phyloP scores from a whole-genome alignment of 2,797 vertebrate genomes.

The Sciaenops ocellatus region DNA sequence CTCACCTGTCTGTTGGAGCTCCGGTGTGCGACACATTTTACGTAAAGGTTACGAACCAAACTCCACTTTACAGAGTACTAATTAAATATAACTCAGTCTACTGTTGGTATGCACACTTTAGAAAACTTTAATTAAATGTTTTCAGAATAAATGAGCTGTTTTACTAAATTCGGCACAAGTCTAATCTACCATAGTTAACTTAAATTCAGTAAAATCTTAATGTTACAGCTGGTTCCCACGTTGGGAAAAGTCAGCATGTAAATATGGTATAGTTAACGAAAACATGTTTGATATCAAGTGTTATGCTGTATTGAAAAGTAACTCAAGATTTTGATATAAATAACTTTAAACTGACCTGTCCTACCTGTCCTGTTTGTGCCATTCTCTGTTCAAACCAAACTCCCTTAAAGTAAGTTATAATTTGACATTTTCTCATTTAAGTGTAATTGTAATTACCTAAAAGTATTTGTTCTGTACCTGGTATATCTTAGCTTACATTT shows the following conservation, averaged over 20 bases:
- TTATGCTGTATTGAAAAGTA: neutral
- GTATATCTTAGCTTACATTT: neutral
- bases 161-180: neutral
- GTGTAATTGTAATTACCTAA: neutral
- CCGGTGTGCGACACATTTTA: neutral
- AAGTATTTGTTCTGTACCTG: neutral
- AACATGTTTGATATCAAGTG: neutral
- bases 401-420: neutral
- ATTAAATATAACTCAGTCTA: neutral
- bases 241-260: neutral
- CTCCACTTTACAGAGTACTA: neutral
- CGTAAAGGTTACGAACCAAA: neutral
- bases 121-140: rapidly evolving
- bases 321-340: too few relatives aligned
- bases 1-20: constrained; percentile 47
- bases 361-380: neutral
- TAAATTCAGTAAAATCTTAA: rapidly evolving
- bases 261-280: neutral
- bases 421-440: neutral
- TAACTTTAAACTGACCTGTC: too few relatives aligned
- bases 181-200: too few relatives aligned
- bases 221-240: neutral
- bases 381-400: neutral
- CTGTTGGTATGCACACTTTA: rapidly evolving
- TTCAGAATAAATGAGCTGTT: neutral